phyloP scores from a whole-genome alignment of 2,797 vertebrate genomes.

The Chelon labrosus region DNA sequence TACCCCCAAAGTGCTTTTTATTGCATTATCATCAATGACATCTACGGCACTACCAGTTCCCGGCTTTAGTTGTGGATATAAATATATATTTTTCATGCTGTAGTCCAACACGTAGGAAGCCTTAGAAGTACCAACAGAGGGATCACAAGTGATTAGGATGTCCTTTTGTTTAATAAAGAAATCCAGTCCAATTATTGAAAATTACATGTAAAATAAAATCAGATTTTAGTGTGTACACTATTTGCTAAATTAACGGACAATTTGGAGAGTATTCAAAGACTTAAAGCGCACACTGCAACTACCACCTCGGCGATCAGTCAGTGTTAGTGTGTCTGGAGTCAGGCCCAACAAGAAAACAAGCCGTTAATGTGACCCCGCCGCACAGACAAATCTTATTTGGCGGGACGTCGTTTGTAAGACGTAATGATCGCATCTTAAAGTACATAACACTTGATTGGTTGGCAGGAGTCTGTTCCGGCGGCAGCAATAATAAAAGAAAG shows the following conservation, averaged over 20 bases:
- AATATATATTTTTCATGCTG: slow-evolving; percentile 41
- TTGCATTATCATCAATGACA: slow-evolving; percentile 96
- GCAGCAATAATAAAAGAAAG: slow-evolving; percentile 79
- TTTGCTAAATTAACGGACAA: background rate
- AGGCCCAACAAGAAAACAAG: slow-evolving; percentile 73
- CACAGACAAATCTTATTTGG: slow-evolving; percentile 74
- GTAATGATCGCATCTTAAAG: slow-evolving; percentile 77
- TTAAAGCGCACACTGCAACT: slow-evolving; percentile 24
- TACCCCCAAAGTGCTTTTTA: slow-evolving; percentile 92
- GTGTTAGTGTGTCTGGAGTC: slow-evolving; percentile 50
- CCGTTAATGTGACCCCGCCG: slow-evolving; percentile 65
- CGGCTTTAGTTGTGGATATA: slow-evolving; percentile 33
- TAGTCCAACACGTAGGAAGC: slow-evolving; percentile 18
- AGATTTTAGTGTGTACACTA: background rate
- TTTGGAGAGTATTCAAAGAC: background rate
- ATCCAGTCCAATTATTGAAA: background rate
- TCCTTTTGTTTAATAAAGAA: slow-evolving; percentile 1
- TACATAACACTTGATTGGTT: slow-evolving; percentile 80
- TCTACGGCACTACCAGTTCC: slow-evolving; percentile 84
- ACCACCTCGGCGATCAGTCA: slow-evolving; percentile 45
- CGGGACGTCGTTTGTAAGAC: slow-evolving; percentile 74
- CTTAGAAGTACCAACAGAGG: slow-evolving; percentile 2
- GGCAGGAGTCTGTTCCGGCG: slow-evolving; percentile 72
- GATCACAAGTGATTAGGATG: slow-evolving; percentile 14
- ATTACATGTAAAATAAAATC: background rate